A percentile compares a stretch with the other conserved stretches of the same genome.
These are phyloP conservation scores for Plumapathes pennacea DNA, from an alignment of 92 coral and sea anemone species.

Conservation along the genomic window DNA sequence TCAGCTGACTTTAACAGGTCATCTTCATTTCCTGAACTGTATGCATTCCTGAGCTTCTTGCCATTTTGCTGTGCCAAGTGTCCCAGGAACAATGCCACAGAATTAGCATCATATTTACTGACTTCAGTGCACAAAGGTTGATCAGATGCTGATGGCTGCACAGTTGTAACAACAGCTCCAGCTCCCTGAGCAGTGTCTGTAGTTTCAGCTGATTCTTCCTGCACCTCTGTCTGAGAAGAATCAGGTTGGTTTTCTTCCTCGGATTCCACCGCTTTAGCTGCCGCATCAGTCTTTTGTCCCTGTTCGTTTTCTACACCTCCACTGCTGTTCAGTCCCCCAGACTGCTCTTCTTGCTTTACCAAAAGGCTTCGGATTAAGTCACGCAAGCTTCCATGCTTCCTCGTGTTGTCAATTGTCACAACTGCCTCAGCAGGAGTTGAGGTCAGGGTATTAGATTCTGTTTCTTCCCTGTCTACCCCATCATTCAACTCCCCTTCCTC, in stretches of 20 bases:
- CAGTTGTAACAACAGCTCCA: no score
- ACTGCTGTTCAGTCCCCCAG: constrained; percentile 27
- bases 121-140: constrained; percentile 17
- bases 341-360: constrained; percentile 59
- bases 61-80: constrained; percentile 88
- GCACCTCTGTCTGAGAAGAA: constrained; percentile 1
- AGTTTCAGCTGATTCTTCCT: not conserved
- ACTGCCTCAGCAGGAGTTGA: no score
- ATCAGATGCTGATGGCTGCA: constrained; percentile 5
- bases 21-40: constrained; percentile 9
- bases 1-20: not conserved
- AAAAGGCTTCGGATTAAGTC: constrained; percentile 73
- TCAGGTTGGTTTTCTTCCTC: not conserved
- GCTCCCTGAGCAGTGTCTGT: constrained; percentile 8
- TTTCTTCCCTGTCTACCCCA: not conserved
- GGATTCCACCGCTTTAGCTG: not conserved
- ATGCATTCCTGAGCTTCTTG: constrained; percentile 43
- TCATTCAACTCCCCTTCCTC: constrained; percentile 1
- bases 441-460: not conserved
- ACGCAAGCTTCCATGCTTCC: constrained; percentile 50
- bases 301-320: not conserved
- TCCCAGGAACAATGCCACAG: constrained; percentile 88
- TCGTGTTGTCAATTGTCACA: constrained; percentile 8
- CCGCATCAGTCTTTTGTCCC: constrained; percentile 4
- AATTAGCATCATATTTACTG: constrained; percentile 72